phyloP scores from a whole-genome alignment of 2,113 vertebrate genomes.

The Ifrita kowaldi region DNA sequence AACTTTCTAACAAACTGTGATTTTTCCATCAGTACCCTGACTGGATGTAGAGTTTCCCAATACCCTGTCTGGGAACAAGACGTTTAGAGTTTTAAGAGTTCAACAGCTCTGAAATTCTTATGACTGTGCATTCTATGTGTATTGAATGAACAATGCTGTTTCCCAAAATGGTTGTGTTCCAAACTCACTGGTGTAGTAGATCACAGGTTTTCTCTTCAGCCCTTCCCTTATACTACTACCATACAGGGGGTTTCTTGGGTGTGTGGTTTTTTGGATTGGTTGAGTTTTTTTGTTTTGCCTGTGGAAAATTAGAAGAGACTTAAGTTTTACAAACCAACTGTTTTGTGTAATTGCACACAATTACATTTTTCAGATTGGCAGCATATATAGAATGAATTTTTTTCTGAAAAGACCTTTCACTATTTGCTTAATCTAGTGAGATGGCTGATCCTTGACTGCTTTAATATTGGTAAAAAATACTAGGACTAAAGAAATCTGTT shows the following conservation, averaged over 20 bases:
- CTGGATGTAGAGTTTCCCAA: background rate
- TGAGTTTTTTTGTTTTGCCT: background rate
- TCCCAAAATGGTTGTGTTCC: background rate
- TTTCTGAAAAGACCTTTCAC: background rate
- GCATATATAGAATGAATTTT: background rate
- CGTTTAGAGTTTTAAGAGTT: background rate
- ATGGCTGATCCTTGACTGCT: background rate
- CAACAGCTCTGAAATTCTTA: background rate
- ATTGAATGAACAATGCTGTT: background rate
- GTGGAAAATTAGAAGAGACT: background rate
- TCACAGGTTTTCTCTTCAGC: background rate
- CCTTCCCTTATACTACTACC: background rate
- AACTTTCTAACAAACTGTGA: background rate
- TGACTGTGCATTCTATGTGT: background rate
- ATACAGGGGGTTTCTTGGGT: background rate
- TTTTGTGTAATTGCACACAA: background rate
- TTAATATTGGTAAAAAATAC: background rate
- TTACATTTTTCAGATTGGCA: background rate
- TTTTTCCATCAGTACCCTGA: background rate
- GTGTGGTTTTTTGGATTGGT: background rate
- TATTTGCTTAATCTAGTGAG: background rate
- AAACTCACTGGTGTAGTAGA: background rate
- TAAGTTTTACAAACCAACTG: background rate
- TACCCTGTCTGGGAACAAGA: background rate
- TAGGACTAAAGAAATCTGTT: background rate